A percentile compares a stretch with the other conserved stretches of the same genome.
phyloP scores from a whole-genome alignment of 2,113 vertebrate genomes.

The Paratilapia polleni region DNA sequence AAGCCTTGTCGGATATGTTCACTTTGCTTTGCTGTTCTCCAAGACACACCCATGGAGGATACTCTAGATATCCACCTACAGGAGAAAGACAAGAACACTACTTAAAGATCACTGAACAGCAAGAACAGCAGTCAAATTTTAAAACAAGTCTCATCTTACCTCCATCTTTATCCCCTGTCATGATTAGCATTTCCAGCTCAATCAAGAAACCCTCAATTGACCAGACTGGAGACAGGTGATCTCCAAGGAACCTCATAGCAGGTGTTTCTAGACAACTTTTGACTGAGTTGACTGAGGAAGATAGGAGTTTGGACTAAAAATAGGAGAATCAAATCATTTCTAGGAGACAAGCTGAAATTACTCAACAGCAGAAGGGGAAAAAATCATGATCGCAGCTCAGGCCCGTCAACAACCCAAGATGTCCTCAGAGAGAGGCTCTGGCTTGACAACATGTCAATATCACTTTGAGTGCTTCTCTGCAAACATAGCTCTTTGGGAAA shows the following conservation, averaged over 20 bases:
- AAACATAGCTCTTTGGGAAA: constrained; percentile 80
- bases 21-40: neutral
- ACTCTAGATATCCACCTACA: constrained; percentile 13
- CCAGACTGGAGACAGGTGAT: constrained; percentile 64
- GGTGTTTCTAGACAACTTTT: constrained; percentile 78
- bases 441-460: constrained; percentile 86
- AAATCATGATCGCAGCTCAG: constrained; percentile 76
- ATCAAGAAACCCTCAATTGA: constrained; percentile 58
- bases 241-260: constrained; percentile 73
- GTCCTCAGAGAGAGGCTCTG: constrained; percentile 78
- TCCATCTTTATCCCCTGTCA: constrained; percentile 43
- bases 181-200: constrained; percentile 47
- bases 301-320: constrained; percentile 79
- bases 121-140: constrained; percentile 39
- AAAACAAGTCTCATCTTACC: constrained; percentile 38
- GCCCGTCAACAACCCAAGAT: constrained; percentile 79
- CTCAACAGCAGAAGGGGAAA: constrained; percentile 74
- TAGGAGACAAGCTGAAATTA: constrained; percentile 79
- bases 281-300: constrained; percentile 74
- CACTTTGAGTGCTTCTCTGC: constrained; percentile 79
- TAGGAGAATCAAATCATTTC: constrained; percentile 78
- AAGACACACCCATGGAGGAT: constrained; percentile 8
- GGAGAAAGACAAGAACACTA: constrained; percentile 6
- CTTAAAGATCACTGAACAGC: constrained; percentile 30
- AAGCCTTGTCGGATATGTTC: constrained; percentile 20